Base-by-base conservation (phyloP, 1,140 invertebrate genomes). In the Apis cerana region DNA sequence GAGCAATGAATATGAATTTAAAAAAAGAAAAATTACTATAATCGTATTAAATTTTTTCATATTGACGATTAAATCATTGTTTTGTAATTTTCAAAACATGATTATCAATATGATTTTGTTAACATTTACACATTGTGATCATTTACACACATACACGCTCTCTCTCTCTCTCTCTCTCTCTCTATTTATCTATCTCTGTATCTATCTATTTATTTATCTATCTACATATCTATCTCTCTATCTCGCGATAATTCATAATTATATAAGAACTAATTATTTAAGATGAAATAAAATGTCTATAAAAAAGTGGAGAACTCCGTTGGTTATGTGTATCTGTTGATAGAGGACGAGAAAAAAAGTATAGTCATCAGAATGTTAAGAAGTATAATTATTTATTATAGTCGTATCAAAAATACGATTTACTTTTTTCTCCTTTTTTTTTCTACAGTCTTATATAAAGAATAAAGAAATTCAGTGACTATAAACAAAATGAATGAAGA, bases 191-290 rank as follows among this genome's bases (percentile, higher is more conserved):
- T 56, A 48, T 43, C 33, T 43, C 33, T 43, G 0, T 43, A 0
- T 43, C 5, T 43, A 43, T 43, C 4, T 43, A n/a, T 72, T 17
- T 68, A 17, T 75, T 62, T 71, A 11, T 70, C 17, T 70, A 9
- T 70, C 21, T 64, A n/a, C 59, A 12, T 68, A 17, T 75, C 62
- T 71, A 15, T 70, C 17, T 70, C 67, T 71, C 12, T 70, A 9
- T 70, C 21, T 64, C 48, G 27, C 67, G 62, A 43, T 75, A 67
- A 68, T 75, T 82, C 23, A 19, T 82, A 82, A 54, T 76, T 82
- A 62, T 17, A 48, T 82, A 82, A 82, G 74, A 54, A 69, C 54
- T 82, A 76, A 58, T 82, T 82, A 76, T 82, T 82, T 82, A 82
- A 82, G 48, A 82, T 19, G 54, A 82, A 80, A 68, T 69, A 82